phyloP scores from a whole-genome alignment of 1,140 invertebrate genomes.

The Acyrthosiphon pisum region DNA sequence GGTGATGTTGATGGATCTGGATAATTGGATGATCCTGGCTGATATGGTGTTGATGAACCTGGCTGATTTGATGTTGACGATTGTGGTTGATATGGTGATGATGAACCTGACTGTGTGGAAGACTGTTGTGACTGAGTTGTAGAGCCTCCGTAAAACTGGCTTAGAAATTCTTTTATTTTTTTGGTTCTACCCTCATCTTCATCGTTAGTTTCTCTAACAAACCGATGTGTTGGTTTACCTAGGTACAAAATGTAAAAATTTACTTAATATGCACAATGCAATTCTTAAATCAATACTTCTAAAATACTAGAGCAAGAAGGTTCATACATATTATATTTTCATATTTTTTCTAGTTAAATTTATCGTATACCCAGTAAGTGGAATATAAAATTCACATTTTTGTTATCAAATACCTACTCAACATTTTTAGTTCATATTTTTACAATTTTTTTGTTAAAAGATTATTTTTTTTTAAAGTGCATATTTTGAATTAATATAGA shows the following conservation, averaged over 20 bases:
- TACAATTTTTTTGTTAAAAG: too few species aligned
- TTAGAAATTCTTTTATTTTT: neutral
- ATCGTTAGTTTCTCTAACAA: neutral
- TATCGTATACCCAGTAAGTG: neutral
- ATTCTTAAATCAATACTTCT: neutral
- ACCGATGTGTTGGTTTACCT: conserved; percentile 12
- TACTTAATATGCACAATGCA: neutral
- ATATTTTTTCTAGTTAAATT: neutral
- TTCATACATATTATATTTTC: neutral
- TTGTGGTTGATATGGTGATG: neutral
- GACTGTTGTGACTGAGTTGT: neutral
- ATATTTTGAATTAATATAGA: too few species aligned
- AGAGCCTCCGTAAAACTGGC: neutral
- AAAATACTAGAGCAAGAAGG: neutral
- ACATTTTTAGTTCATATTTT: too few species aligned
- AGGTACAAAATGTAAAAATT: neutral
- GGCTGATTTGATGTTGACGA: neutral
- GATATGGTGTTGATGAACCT: neutral
- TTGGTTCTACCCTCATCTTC: neutral
- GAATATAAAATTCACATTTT: neutral
- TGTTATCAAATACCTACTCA: too few species aligned
- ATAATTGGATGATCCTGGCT: neutral
- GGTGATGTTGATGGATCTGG: neutral
- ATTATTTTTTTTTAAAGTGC: too few species aligned
- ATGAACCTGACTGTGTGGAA: neutral